These are phyloP conservation scores for Pararge aegeria DNA, from an alignment of 1,140 invertebrate species.

Conservation along the genomic window DNA sequence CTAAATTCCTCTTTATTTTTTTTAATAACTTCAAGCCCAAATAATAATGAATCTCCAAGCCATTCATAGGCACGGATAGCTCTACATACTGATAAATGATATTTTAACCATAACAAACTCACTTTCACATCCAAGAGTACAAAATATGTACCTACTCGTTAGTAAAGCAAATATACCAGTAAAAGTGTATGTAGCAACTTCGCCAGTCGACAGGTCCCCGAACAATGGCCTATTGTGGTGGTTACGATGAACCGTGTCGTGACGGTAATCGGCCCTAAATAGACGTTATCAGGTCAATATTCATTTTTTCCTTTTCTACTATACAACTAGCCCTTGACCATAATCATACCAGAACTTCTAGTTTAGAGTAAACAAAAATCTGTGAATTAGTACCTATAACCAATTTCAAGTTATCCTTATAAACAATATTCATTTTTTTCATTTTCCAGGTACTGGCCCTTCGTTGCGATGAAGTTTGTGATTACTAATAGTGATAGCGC, in stretches of 20 bases:
- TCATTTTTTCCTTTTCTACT: background rate
- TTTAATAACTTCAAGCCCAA: no score
- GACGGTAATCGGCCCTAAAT: background rate
- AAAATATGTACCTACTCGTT: background rate
- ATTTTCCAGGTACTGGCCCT: no score
- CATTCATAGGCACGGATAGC: background rate
- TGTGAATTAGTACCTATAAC: no score
- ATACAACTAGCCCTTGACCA: background rate
- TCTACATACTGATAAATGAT: background rate
- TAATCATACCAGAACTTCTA: no score
- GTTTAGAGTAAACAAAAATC: no score
- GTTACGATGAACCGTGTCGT: slow-evolving; percentile 2
- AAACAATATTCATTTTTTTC: no score
- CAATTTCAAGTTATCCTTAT: no score
- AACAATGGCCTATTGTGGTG: slow-evolving; percentile 4
- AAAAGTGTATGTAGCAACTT: slow-evolving; percentile 2
- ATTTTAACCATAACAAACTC: background rate
- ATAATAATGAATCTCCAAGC: no score
- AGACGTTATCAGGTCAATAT: background rate
- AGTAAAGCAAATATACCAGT: slow-evolving; percentile 1
- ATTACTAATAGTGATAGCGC: no score
- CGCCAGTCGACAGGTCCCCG: background rate
- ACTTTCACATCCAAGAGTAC: background rate
- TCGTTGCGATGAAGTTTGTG: no score
- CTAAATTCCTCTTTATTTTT: no score